These are phyloP conservation scores for Drosophila simulans DNA, from an alignment of 1,140 invertebrate genomes.

Conservation along the genomic window DNA sequence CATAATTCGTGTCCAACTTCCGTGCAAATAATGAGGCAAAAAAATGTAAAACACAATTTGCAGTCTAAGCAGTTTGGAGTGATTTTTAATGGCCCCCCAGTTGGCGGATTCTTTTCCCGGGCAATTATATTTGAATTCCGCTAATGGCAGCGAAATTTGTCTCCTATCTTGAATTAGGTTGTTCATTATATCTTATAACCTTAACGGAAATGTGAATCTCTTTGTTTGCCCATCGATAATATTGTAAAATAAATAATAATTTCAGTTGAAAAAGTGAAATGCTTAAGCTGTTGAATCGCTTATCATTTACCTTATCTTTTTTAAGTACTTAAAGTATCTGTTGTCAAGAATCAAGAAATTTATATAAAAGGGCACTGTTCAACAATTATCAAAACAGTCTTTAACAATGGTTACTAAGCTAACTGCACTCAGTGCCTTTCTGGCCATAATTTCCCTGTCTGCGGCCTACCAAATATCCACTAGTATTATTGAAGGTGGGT, in stretches of 20 bases:
- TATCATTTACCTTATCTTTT: not conserved
- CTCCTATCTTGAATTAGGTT: not conserved
- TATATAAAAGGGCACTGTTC: not conserved
- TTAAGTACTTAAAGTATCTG: too few species aligned
- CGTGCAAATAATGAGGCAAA: slow-evolving; percentile 57
- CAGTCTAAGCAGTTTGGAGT: slow-evolving; percentile 72
- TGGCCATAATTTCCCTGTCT: not conserved
- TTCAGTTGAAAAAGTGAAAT: too few species aligned
- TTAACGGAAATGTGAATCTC: too few species aligned
- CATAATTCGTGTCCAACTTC: slow-evolving; percentile 69
- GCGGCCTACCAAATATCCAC: not conserved
- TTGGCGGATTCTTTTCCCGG: slow-evolving; percentile 32
- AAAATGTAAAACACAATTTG: slow-evolving; percentile 67
- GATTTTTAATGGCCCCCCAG: slow-evolving; percentile 74
- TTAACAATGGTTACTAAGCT: not conserved
- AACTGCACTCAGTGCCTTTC: not conserved
- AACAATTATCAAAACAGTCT: not conserved
- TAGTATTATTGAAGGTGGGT: not conserved
- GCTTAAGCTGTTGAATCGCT: too few species aligned
- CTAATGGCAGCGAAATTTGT: slow-evolving; percentile 44
- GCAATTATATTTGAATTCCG: slow-evolving; percentile 41
- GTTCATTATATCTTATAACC: not conserved
- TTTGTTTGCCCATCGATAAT: too few species aligned
- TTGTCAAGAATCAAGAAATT: not conserved
- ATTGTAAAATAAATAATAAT: too few species aligned